Percentiles rank a stretch among this genome's conserved stretches.
phyloP scores from a whole-genome alignment of 2,888 invertebrate genomes.

The Yponomeuta sedellus region DNA sequence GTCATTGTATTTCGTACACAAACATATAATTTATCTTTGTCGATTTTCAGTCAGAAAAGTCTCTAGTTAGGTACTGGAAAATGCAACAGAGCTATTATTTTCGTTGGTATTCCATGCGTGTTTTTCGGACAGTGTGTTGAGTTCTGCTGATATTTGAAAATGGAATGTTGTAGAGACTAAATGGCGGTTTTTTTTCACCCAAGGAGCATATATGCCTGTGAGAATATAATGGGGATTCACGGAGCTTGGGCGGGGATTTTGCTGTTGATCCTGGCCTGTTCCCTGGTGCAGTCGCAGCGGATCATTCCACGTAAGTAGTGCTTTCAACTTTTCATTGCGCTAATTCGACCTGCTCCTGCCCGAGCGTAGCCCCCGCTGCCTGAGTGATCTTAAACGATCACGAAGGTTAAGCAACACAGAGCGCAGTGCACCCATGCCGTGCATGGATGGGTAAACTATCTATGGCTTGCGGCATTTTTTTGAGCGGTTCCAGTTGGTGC shows the following conservation, averaged over 20 bases:
- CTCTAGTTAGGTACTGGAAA: neutral
- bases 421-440: too few species aligned
- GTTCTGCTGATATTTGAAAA: neutral
- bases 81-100: neutral
- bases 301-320: conserved; percentile 14
- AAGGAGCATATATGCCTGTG: conserved; percentile 10
- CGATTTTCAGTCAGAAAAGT: neutral
- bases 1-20: too few species aligned
- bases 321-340: too few species aligned
- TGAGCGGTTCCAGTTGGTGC: too few species aligned
- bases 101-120: neutral
- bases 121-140: neutral
- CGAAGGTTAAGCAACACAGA: too few species aligned
- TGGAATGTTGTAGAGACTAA: neutral
- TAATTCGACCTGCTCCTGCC: too few species aligned
- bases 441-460: too few species aligned
- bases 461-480: too few species aligned
- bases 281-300: conserved; percentile 8
- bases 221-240: conserved; percentile 10
- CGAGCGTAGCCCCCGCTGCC: too few species aligned
- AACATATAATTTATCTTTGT: neutral
- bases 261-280: conserved; percentile 9
- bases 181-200: neutral
- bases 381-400: too few species aligned
- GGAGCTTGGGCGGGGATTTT: conserved; percentile 2